phyloP scores from a whole-genome alignment of 2,888 invertebrate genomes.

The Spisula subtruncata region DNA sequence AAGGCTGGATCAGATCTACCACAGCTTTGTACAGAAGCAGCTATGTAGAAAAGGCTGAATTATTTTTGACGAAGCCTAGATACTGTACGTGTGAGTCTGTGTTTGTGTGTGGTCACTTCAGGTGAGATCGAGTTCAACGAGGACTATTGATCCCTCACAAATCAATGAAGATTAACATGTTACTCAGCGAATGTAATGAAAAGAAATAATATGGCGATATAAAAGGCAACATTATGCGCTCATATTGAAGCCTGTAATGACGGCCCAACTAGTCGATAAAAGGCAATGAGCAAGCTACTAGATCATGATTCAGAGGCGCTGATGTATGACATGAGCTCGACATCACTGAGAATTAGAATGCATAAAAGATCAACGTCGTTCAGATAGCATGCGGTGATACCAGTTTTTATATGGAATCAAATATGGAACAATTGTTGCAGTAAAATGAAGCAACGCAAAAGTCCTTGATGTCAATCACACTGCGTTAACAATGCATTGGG shows the following conservation, averaged over 20 bases:
- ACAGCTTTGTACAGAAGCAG: no score
- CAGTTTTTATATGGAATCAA: no score
- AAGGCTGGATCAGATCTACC: no score
- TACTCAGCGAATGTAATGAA: neutral
- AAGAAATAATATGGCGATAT: neutral
- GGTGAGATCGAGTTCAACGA: neutral
- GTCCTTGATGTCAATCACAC: no score
- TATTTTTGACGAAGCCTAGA: no score
- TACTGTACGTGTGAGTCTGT: no score
- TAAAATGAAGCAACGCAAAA: no score
- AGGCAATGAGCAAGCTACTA: neutral
- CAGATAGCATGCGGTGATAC: no score
- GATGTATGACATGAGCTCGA: neutral
- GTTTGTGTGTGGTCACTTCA: neutral
- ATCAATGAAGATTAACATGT: constrained; percentile 16
- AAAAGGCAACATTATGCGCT: neutral
- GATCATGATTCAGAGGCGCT: neutral
- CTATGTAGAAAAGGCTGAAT: no score
- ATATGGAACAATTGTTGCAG: no score
- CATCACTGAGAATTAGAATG: neutral
- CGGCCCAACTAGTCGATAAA: neutral
- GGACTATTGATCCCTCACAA: neutral
- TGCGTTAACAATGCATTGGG: no score
- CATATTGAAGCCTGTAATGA: neutral
- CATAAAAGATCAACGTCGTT: neutral